Evolutionary conservation across 2,797 vertebrate species (phyloP).

Genomic region (Lycodopsis pacificus): DNA sequence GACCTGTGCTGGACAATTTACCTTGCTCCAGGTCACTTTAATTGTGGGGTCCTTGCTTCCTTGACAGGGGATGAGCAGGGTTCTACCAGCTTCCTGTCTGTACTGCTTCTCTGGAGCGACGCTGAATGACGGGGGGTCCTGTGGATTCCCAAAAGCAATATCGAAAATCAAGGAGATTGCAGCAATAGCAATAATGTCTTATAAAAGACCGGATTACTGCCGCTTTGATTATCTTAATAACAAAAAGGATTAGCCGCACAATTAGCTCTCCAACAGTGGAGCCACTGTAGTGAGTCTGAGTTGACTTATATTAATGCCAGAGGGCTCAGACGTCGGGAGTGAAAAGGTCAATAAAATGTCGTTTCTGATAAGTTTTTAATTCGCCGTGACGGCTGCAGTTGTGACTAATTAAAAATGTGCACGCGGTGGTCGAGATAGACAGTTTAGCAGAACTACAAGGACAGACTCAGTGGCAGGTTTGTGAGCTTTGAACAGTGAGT

Average conservation of each 20-base stretch:
- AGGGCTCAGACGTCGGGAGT: conserved; percentile 30
- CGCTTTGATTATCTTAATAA: conserved; percentile 77
- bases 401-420: conserved; percentile 50
- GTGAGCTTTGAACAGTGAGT: neutral
- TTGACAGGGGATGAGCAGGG: conserved; percentile 88
- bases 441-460: conserved; percentile 14
- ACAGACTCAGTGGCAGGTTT: conserved; percentile 6
- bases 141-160: conserved; percentile 57
- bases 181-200: conserved; percentile 62
- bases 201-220: conserved; percentile 70
- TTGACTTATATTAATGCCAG: conserved; percentile 67
- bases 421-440: conserved; percentile 17
- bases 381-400: conserved; percentile 51
- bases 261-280: conserved; percentile 70
- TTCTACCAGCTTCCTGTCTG: conserved; percentile 87
- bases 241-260: conserved; percentile 78
- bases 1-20: conserved; percentile 62
- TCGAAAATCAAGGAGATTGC: conserved; percentile 55
- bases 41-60: conserved; percentile 83
- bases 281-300: conserved; percentile 48
- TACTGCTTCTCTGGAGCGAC: conserved; percentile 89
- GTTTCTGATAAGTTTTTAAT: conserved; percentile 64
- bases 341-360: conserved; percentile 76
- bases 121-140: conserved; percentile 91
- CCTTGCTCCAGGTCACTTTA: conserved; percentile 90